phyloP scores from a whole-genome alignment of 1,140 invertebrate species.

The fruit fly (Drosophila melanogaster) region DNA sequence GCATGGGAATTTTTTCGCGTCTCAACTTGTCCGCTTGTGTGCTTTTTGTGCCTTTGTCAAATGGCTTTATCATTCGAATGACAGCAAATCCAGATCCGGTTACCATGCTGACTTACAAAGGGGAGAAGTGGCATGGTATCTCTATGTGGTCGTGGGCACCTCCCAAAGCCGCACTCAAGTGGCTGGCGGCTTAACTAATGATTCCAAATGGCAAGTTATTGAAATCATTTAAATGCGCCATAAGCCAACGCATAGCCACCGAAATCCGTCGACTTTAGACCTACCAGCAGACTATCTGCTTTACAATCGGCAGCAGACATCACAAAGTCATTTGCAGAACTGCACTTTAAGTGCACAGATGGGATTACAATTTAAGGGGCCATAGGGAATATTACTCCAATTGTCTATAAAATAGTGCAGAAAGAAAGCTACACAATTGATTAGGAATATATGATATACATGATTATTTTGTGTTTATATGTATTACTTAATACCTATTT shows the following conservation, averaged over 20 bases:
- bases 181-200: slow-evolving; percentile 59
- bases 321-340: slow-evolving; percentile 22
- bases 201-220: slow-evolving; percentile 68
- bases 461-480: no score
- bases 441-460: no score
- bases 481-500: no score
- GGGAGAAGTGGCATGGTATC: background rate
- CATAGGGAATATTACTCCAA: no score
- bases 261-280: slow-evolving; percentile 46
- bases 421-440: no score
- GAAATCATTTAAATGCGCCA: slow-evolving; percentile 66
- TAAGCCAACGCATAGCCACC: slow-evolving; percentile 37
- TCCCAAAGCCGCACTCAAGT: slow-evolving; percentile 57
- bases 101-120: slow-evolving; percentile 53
- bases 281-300: slow-evolving; percentile 14
- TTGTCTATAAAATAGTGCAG: no score
- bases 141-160: slow-evolving; percentile 19
- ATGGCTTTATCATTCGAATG: slow-evolving; percentile 75
- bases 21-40: slow-evolving; percentile 71
- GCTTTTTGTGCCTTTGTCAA: slow-evolving; percentile 68
- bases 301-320: slow-evolving; percentile 28
- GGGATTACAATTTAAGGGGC: background rate
- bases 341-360: slow-evolving; percentile 29
- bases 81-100: slow-evolving; percentile 67
- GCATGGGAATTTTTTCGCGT: slow-evolving; percentile 52